These are phyloP conservation scores for Gymnorhina tibicen DNA, from an alignment of 2,113 vertebrate species.

Conservation along the genomic window DNA sequence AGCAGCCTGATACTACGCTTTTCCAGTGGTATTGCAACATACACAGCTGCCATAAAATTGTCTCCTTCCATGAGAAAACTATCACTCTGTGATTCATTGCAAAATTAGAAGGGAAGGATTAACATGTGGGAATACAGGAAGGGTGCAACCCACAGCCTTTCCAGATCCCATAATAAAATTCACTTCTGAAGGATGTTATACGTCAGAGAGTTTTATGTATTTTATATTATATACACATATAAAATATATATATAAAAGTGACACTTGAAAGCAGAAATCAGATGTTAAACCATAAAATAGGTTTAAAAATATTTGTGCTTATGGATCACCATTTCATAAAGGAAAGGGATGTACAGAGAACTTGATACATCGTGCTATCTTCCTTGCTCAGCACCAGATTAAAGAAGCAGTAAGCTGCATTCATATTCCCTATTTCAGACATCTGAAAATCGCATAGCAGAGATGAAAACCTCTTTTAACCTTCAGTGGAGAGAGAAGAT, in stretches of 20 bases:
- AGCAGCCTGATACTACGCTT: not conserved
- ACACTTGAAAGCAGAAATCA: not conserved
- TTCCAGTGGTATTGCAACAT: not conserved
- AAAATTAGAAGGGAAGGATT: not conserved
- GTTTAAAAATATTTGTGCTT: not conserved
- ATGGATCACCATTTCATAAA: not conserved
- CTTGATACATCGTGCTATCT: not conserved
- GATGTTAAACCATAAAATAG: not conserved
- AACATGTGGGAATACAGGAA: conserved; percentile 5
- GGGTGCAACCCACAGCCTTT: not conserved
- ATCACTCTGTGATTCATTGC: not conserved
- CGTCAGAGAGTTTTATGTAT: not conserved
- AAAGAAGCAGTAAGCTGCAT: not conserved
- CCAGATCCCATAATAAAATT: not conserved
- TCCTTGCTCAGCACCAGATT: not conserved
- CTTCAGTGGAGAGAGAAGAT: not conserved
- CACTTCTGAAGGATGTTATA: not conserved
- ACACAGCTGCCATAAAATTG: not conserved
- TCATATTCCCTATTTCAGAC: not conserved
- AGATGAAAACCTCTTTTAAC: not conserved
- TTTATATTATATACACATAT: not conserved
- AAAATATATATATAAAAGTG: not conserved
- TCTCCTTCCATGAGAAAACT: not conserved
- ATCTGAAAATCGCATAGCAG: not conserved
- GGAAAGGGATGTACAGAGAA: not conserved